Percentiles rank a stretch among this genome's conserved stretches.
phyloP scores from a whole-genome alignment of 2,888 invertebrate species.

The Magallana nippona region DNA sequence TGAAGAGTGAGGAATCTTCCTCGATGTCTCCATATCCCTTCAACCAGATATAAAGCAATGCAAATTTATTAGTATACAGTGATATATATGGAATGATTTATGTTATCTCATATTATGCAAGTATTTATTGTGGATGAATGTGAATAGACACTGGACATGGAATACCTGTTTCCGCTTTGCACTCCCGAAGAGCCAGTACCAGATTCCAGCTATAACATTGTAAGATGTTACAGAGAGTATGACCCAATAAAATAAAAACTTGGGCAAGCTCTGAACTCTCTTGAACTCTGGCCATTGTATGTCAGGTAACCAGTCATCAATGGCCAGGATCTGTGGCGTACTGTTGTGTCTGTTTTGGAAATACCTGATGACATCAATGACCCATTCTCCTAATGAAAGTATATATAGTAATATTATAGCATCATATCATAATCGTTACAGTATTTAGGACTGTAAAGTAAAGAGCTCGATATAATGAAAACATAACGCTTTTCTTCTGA shows the following conservation, averaged over 20 bases:
- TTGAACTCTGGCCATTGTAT: constrained; percentile 2
- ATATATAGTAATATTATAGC: not conserved
- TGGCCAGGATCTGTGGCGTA: not conserved
- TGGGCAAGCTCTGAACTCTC: not conserved
- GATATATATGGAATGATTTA: no score
- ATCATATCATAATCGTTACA: no score
- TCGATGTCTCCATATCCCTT: constrained; percentile 3
- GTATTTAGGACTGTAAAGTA: no score
- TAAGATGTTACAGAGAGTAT: not conserved
- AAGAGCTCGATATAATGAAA: no score
- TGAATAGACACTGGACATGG: no score
- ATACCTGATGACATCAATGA: not conserved
- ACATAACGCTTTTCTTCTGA: no score
- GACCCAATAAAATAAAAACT: not conserved
- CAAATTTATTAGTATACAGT: not conserved
- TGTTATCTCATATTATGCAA: no score
- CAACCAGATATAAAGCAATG: not conserved
- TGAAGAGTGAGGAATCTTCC: constrained; percentile 16
- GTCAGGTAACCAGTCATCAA: not conserved
- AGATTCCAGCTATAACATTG: not conserved
- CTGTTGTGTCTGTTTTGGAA: not conserved
- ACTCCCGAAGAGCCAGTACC: not conserved
- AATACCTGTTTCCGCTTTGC: not conserved
- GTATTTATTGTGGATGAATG: no score
- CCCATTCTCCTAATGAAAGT: not conserved